phyloP scores from a whole-genome alignment of 1,140 invertebrate genomes.

The Apis florea region DNA sequence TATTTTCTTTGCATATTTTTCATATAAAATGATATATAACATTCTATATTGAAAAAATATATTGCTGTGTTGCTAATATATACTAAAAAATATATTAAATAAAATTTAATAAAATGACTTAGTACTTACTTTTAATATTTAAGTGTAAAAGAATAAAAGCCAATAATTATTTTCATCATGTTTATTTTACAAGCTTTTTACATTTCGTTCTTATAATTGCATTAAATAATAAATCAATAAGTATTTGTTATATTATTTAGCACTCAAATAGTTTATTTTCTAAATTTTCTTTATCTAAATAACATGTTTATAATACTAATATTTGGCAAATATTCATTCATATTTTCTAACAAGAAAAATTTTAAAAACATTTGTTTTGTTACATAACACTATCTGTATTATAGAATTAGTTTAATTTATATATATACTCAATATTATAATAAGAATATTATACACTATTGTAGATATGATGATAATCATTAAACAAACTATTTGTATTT shows the following conservation, averaged over 20 bases:
- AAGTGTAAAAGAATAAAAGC: neutral
- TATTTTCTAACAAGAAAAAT: neutral
- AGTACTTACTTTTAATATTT: neutral
- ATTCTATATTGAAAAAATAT: neutral
- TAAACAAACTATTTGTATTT: slow-evolving; percentile 3
- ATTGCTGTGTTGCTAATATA: neutral
- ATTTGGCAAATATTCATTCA: slow-evolving; percentile 11
- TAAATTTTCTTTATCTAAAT: neutral
- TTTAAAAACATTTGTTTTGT: neutral
- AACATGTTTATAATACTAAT: neutral
- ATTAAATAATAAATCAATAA: slow-evolving; percentile 18
- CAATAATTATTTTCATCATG: slow-evolving; percentile 7
- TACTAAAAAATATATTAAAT: neutral
- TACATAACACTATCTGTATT: slow-evolving; percentile 4
- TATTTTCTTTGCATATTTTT: neutral
- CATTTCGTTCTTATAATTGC: slow-evolving; percentile 24
- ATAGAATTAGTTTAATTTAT: neutral
- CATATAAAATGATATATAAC: neutral
- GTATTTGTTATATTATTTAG: slow-evolving; percentile 12
- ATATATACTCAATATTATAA: neutral
- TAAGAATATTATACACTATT: slow-evolving; percentile 3
- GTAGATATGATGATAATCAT: neutral
- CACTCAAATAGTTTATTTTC: neutral
- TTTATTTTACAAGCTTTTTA: slow-evolving; percentile 44
- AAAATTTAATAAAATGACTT: neutral